Evolutionary conservation across 2,888 invertebrate species (phyloP).

Genomic region (Mimachlamys varia): DNA sequence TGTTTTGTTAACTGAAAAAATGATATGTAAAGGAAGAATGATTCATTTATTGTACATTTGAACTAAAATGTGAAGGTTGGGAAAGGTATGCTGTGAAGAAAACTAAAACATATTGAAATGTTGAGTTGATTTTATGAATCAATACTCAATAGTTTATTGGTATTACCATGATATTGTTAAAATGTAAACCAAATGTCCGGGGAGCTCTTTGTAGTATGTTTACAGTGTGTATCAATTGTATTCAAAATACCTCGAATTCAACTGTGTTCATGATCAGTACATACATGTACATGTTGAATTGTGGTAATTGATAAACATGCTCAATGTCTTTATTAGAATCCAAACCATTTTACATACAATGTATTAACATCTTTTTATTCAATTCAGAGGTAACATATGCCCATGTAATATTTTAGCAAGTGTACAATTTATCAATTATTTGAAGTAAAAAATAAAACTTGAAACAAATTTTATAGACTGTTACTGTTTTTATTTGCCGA

Average conservation of each 20-base stretch:
- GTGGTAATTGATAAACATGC: neutral
- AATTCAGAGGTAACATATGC: neutral
- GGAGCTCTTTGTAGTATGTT: neutral
- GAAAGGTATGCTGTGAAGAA: neutral
- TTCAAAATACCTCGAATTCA: too few relatives aligned
- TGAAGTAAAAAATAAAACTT: neutral
- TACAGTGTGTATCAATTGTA: neutral
- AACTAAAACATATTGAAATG: too few relatives aligned
- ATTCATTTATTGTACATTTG: constrained; percentile 3
- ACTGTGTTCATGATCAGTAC: too few relatives aligned
- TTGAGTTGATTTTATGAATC: too few relatives aligned
- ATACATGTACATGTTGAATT: too few relatives aligned
- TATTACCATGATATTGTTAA: too few relatives aligned
- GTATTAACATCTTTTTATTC: neutral
- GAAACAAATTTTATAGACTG: neutral
- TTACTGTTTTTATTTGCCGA: neutral
- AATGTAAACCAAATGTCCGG: too few relatives aligned
- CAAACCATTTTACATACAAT: neutral
- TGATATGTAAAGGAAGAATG: neutral
- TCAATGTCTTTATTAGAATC: neutral
- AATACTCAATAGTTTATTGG: too few relatives aligned
- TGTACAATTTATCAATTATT: constrained; percentile 31
- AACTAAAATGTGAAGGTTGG: neutral
- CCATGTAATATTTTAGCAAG: constrained; percentile 1
- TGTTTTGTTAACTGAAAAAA: neutral